Conservation (phyloP, 2,113 vertebrate species). For the Grammomys surdaster region DNA sequence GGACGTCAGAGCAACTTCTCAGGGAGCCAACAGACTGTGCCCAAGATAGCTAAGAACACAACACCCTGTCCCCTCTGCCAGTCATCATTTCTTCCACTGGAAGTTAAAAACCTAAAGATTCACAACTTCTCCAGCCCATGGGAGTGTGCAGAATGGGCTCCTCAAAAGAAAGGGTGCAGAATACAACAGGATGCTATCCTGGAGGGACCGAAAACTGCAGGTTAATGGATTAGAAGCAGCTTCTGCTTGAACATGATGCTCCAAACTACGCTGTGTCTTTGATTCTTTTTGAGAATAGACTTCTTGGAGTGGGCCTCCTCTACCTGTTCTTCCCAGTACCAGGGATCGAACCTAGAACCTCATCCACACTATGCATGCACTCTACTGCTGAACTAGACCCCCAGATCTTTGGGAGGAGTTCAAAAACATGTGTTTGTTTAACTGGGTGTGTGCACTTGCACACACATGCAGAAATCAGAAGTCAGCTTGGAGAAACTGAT, state of each 20-base stretch:
- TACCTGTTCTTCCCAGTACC: not conserved
- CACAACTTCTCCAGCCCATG: not conserved
- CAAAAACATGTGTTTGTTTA: not conserved
- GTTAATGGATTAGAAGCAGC: not conserved
- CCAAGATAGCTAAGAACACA: slow-evolving; percentile 4
- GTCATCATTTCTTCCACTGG: slow-evolving; percentile 37
- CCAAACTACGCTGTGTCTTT: not conserved
- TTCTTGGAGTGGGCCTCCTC: not conserved
- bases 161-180: not conserved
- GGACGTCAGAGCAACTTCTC: not conserved
- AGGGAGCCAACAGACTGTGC: not conserved
- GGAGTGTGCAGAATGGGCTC: not conserved
- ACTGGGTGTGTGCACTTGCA: not conserved
- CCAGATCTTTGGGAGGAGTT: not conserved
- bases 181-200: not conserved
- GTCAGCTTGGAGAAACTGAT: not conserved
- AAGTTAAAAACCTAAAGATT: slow-evolving; percentile 59
- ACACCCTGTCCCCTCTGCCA: slow-evolving; percentile 38
- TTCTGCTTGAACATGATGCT: not conserved
- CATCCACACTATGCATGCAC: not conserved
- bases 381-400: not conserved
- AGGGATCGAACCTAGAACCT: not conserved
- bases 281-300: slow-evolving; percentile 12
- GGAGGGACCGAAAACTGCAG: not conserved
- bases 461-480: not conserved